These are phyloP conservation scores for Plagiodera versicolora DNA, from an alignment of 2,888 invertebrate genomes.

Conservation along the genomic window DNA sequence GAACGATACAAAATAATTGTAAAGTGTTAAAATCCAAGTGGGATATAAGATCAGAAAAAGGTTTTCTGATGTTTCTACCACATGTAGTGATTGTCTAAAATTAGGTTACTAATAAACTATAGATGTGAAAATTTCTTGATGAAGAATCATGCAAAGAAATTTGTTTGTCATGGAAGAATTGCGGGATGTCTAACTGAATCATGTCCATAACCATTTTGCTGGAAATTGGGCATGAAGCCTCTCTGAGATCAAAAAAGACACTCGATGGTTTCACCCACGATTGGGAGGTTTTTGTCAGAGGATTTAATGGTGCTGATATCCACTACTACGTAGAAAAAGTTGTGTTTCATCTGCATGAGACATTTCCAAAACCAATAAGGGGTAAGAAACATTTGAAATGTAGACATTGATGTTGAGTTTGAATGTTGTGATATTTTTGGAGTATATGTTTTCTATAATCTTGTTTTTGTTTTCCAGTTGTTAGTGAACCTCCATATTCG, in stretches of 20 bases:
- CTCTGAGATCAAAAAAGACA: constrained; percentile 77
- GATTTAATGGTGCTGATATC: constrained; percentile 84
- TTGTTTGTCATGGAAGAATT: constrained; percentile 28
- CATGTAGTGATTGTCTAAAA: constrained; percentile 35
- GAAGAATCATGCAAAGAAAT: constrained; percentile 24
- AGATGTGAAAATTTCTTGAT: constrained; percentile 27
- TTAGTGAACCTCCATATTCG: constrained; percentile 88
- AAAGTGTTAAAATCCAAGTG: too few species aligned
- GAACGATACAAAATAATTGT: too few species aligned
- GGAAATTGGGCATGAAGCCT: constrained; percentile 91
- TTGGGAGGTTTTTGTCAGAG: constrained; percentile 94
- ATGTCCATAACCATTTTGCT: constrained; percentile 80
- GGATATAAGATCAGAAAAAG: not conserved
- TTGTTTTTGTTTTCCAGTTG: too few species aligned
- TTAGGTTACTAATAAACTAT: constrained; percentile 32
- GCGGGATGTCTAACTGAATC: constrained; percentile 44
- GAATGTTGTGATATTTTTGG: too few species aligned
- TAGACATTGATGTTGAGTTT: not conserved
- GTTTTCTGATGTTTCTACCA: constrained; percentile 22
- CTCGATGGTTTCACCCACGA: constrained; percentile 95
- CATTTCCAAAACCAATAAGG: constrained; percentile 89
- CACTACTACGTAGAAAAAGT: constrained; percentile 91
- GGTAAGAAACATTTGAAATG: constrained; percentile 58
- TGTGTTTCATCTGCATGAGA: constrained; percentile 87
- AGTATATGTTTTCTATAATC: too few species aligned